Evolutionary conservation across 1,140 invertebrate species (phyloP).

Genomic region (Hirudo medicinalis): DNA sequence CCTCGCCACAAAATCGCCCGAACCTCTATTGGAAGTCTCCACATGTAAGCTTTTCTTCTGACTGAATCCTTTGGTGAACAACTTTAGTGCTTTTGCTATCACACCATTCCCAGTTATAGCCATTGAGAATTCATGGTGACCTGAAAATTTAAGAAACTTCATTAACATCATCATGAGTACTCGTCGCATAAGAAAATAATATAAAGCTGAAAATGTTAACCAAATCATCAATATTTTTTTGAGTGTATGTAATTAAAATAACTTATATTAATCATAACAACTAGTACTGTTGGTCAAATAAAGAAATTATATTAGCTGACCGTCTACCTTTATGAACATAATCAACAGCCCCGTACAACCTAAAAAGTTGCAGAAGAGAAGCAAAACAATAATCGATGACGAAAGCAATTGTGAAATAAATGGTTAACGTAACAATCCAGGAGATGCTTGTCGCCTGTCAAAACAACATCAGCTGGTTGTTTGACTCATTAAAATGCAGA

Average conservation of each 20-base stretch:
- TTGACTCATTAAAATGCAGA: no score
- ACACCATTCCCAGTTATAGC: constrained; percentile 29
- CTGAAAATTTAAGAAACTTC: constrained; percentile 19
- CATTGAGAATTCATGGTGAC: constrained; percentile 27
- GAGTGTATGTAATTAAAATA: no score
- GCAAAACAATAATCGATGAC: constrained; percentile 29
- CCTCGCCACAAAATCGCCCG: not conserved
- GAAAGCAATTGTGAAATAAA: constrained; percentile 28
- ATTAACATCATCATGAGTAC: no score
- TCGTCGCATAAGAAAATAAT: no score
- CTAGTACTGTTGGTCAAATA: no score
- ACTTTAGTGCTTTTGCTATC: constrained; percentile 28
- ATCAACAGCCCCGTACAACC: constrained; percentile 29
- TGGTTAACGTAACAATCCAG: constrained; percentile 25
- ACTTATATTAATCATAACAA: no score
- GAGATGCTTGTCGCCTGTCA: constrained; percentile 26
- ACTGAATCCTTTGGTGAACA: constrained; percentile 30
- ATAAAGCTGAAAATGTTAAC: no score
- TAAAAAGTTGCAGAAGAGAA: constrained; percentile 29
- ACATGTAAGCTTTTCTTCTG: constrained; percentile 27
- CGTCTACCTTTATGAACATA: constrained; percentile 30
- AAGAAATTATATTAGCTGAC: no score
- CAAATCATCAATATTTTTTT: no score
- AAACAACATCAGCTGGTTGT: no score
- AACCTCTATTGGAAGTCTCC: constrained; percentile 28